Evolutionary conservation across 2,888 invertebrate species (phyloP).

Genomic region (Parnassius orleans): DNA sequence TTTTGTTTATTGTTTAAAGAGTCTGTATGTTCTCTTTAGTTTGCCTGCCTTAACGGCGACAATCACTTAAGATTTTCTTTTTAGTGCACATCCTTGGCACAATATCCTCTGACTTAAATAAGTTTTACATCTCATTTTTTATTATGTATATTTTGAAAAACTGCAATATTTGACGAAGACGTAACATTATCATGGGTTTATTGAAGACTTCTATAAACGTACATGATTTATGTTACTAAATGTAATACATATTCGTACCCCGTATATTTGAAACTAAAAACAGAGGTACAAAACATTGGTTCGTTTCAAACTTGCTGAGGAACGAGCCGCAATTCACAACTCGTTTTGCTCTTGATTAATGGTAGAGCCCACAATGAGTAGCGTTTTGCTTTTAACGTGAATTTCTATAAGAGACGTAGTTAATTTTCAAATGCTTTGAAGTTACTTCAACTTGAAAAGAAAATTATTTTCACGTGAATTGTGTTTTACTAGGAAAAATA

Average conservation of each 20-base stretch:
- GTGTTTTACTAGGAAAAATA: background rate
- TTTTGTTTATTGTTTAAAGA: too few relatives aligned
- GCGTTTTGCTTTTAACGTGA: conserved; percentile 21
- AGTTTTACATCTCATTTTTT: too few relatives aligned
- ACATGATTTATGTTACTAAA: background rate
- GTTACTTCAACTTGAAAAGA: background rate
- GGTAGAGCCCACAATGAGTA: conserved; percentile 14
- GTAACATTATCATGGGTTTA: too few relatives aligned
- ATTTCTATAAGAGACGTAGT: conserved; percentile 13
- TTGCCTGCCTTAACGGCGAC: too few relatives aligned
- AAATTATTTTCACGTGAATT: conserved; percentile 1
- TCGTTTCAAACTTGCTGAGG: conserved; percentile 4
- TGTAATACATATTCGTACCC: background rate
- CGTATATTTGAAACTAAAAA: background rate
- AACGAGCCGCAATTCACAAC: conserved; percentile 7
- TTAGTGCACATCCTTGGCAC: too few relatives aligned
- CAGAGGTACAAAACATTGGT: background rate
- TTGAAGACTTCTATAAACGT: too few relatives aligned
- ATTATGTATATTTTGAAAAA: too few relatives aligned
- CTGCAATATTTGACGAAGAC: too few relatives aligned
- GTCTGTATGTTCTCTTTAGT: too few relatives aligned
- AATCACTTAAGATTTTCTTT: too few relatives aligned
- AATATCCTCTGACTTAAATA: too few relatives aligned
- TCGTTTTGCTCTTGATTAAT: conserved; percentile 19
- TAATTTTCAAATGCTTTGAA: conserved; percentile 16